Evolutionary conservation across 2,888 invertebrate genomes (phyloP).

Genomic region (Scaptomyza flava): DNA sequence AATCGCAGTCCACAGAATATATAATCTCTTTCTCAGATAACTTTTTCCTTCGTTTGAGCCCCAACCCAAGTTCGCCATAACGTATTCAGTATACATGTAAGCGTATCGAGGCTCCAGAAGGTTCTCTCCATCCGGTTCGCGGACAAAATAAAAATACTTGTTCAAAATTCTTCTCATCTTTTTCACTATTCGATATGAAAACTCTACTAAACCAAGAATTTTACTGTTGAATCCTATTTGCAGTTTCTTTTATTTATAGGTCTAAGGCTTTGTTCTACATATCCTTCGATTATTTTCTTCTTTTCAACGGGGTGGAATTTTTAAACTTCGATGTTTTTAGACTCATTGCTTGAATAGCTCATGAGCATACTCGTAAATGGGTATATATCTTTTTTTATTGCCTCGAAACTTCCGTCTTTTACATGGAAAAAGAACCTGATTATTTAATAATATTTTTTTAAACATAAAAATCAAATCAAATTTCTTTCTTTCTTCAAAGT

Average conservation of each 20-base stretch:
- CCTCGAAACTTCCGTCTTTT: no score
- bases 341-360: no score
- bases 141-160: constrained; percentile 1
- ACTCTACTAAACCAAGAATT: background rate
- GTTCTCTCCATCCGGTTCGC: constrained; percentile 2
- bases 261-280: background rate
- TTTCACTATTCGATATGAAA: background rate
- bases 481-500: no score
- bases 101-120: constrained; percentile 10
- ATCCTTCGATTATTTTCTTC: background rate
- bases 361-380: no score
- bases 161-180: background rate
- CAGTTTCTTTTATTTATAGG: background rate
- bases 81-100: constrained; percentile 26
- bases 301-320: background rate
- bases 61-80: constrained; percentile 25
- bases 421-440: no score
- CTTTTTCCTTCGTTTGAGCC: background rate
- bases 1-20: background rate
- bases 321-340: no score
- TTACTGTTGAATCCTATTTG: background rate
- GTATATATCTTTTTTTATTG: no score
- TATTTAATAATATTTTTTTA: no score
- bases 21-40: background rate
- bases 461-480: no score